Evolutionary conservation across 1,140 invertebrate species (phyloP).

Genomic region (Dendroctonus valens): DNA sequence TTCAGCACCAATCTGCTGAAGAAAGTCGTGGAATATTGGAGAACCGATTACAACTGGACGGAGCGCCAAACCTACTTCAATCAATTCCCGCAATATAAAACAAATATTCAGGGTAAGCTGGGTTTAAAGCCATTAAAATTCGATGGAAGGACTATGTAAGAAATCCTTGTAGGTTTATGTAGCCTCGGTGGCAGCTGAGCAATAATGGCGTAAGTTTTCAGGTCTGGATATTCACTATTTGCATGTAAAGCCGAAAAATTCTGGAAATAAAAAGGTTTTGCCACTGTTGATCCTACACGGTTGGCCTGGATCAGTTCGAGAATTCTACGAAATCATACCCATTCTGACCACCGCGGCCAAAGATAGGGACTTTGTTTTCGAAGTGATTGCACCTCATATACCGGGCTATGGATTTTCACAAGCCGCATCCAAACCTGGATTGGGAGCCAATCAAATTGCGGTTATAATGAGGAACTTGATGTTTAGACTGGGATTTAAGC

Average conservation of each 20-base stretch:
- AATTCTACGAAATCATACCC: slow-evolving; percentile 83
- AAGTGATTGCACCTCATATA: slow-evolving; percentile 73
- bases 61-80: slow-evolving; percentile 67
- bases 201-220: too few species aligned
- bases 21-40: slow-evolving; percentile 75
- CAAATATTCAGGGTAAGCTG: slow-evolving; percentile 53
- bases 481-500: slow-evolving; percentile 69
- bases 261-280: slow-evolving; percentile 30
- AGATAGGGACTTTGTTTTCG: slow-evolving; percentile 69
- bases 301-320: slow-evolving; percentile 88
- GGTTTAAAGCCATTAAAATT: too few species aligned
- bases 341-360: slow-evolving; percentile 54
- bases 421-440: slow-evolving; percentile 61
- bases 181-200: too few species aligned
- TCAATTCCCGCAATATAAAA: slow-evolving; percentile 68
- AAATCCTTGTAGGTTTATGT: too few species aligned
- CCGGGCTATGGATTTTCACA: slow-evolving; percentile 81
- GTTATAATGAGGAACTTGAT: slow-evolving; percentile 81
- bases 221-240: slow-evolving; percentile 65
- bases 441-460: slow-evolving; percentile 63
- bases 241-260: slow-evolving; percentile 57
- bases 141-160: too few species aligned
- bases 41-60: slow-evolving; percentile 72
- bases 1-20: slow-evolving; percentile 69
- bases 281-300: slow-evolving; percentile 80